Base-by-base conservation (phyloP, 1,140 invertebrate genomes). In the Penaeus chinensis region DNA sequence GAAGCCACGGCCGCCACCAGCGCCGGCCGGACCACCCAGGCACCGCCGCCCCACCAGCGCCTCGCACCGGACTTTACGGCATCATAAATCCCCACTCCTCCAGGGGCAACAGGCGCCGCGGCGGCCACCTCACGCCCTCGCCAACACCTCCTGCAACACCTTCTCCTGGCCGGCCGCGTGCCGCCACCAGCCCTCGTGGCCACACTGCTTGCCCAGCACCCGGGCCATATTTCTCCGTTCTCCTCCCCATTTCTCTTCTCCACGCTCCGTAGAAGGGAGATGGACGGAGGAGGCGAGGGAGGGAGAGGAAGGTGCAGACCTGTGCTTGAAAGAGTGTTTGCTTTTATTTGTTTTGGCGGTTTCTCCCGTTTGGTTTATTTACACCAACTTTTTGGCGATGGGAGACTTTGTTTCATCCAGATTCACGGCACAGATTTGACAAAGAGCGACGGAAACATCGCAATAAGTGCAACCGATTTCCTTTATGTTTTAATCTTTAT, bases 31-130 rank as follows among this genome's bases (percentile, higher is more conserved):
- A 24, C 71, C 69, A n/a, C 24, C 66, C 16, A 61, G 47, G 54
- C 80, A 66, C 80, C 80, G 66, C 62, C 61, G 47, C 66, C 60
- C 47, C 80, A 63, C 69, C 65, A 87, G 10, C 78, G 69, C 54
- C 85, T 71, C 60, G 27, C 77, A 79, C 63, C 78, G 54, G 47
- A 83, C 86, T 87, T 87, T 87, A 87, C 86, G 80, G 86, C 86
- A 82, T 79, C 81, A 87, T 87, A 87, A 87, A 87, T 87, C 74
- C 71, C 71, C 65, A 87, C 86, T 87, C 62, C 71, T 83, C 80
- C 86, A 87, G 86, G 84, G 86, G 86, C 86, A 87, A 87, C 86
- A 87, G 86, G 86, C 86, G 47, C 80, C 86, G 47, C 80, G 62
- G 66, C 80, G 71, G 69, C 65, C 86, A 87, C 86, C 81, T 82